Base-by-base conservation (phyloP, 2,888 invertebrate species). In the Scelioninae gen. 1 region DNA sequence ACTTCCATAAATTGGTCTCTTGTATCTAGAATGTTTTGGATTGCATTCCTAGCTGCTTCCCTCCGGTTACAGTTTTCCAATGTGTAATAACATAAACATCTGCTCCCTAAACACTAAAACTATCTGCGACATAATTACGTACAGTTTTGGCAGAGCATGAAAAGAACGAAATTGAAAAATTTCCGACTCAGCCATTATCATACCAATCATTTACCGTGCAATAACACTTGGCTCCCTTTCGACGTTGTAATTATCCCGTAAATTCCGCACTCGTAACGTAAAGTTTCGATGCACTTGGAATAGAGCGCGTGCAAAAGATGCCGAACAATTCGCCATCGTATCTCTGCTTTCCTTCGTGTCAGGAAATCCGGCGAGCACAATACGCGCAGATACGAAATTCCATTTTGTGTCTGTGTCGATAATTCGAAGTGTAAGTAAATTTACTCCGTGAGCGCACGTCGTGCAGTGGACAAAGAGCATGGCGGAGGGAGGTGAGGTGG, bases 371-470 rank as follows among this genome's bases (percentile, higher is more conserved):
- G 63, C 55, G 47, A 72, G 63, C 55, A 75, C 76, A 74, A 81
- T 84, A 78, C 68, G 69, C 78, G 76, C 53, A 34, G 65, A 69
- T 45, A 72, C 56, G 51, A 85, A 88, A 91, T 91, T 91, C 90
- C 90, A 90, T 91, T 90, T 89, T 87, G 87, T 88, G 89, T 89
- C 88, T 88, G 86, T 88, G 89, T 88, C 90, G 89, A 91, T 92
- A 91, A 92, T 91, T 90, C 88, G 86, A 85, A 76, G 78, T 77
- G 77, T 69, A 74, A 82, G 80, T 80, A 84, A 80, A 85, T 84
- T 75, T 76, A 56, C 60, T 31, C 56, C 29, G 47, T 32, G 56
- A 8, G 43, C 31, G 43, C 34, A 51, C 15, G 71, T 38, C 23
- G 56, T 45, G 51, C 69, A 58, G 47, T 47, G 40, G 38, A 38